Conservation (phyloP, 2,797 vertebrate species). For the Myripristis murdjan region DNA sequence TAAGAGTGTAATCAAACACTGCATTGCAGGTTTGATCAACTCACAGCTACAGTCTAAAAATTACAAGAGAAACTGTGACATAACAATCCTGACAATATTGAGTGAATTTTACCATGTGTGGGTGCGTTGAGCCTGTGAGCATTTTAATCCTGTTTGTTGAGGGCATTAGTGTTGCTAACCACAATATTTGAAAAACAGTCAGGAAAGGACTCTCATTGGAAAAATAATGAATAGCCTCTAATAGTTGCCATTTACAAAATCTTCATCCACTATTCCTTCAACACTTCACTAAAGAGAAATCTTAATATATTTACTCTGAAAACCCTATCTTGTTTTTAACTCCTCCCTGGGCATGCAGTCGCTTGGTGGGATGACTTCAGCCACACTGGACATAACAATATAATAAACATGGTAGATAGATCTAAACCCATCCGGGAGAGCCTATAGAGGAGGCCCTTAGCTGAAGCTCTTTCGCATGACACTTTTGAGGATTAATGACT, state of each 20-base stretch:
- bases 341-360: not conserved
- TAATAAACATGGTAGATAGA: slow-evolving; percentile 15
- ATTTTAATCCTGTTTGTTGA: slow-evolving; percentile 28
- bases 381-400: slow-evolving; percentile 13
- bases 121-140: slow-evolving; percentile 14
- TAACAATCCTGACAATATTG: slow-evolving; percentile 18
- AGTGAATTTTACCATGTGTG: slow-evolving; percentile 16
- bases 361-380: slow-evolving; percentile 32
- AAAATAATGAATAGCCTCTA: not conserved
- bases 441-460: too few species aligned
- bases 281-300: not conserved
- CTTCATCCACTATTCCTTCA: not conserved
- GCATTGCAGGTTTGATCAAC: slow-evolving; percentile 7
- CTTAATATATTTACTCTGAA: not conserved
- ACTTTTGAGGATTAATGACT: slow-evolving; percentile 18
- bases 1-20: slow-evolving; percentile 5
- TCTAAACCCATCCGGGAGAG: slow-evolving; percentile 12
- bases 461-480: slow-evolving; percentile 10
- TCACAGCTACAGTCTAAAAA: not conserved
- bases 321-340: not conserved
- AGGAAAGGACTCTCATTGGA: not conserved
- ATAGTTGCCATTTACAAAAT: not conserved
- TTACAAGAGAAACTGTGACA: slow-evolving; percentile 13
- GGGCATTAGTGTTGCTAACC: slow-evolving; percentile 20
- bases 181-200: slow-evolving; percentile 10